A percentile compares a stretch with the other conserved stretches of the same genome.
phyloP scores from a whole-genome alignment of 23 tunicate genomes.

The Ciona savignyi region DNA sequence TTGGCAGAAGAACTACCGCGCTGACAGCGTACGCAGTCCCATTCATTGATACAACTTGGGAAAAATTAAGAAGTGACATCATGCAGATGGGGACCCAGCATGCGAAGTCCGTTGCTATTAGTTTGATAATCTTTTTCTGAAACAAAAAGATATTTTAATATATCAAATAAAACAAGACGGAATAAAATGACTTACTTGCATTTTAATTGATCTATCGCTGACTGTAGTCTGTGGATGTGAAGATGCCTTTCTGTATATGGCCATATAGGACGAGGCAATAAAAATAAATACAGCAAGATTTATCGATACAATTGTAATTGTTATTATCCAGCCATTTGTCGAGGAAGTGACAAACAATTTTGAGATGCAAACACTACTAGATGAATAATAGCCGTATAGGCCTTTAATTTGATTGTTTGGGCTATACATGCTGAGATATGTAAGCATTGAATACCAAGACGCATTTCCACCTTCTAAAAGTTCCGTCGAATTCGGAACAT shows the following conservation, averaged over 20 bases:
- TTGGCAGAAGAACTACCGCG: slow-evolving; percentile 43
- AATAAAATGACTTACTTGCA: no score
- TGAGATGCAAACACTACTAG: slow-evolving; percentile 47
- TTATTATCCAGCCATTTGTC: slow-evolving; percentile 30
- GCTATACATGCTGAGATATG: slow-evolving; percentile 10
- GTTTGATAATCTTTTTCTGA: slow-evolving; percentile 34
- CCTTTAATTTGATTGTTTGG: slow-evolving; percentile 10
- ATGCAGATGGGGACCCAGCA: slow-evolving; percentile 62
- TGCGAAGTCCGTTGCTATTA: slow-evolving; percentile 36
- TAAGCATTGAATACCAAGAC: slow-evolving; percentile 8
- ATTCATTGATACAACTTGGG: background rate
- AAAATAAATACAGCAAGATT: slow-evolving; percentile 32
- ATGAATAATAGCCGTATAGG: slow-evolving; percentile 39
- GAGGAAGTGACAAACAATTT: slow-evolving; percentile 27
- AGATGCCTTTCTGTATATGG: slow-evolving; percentile 27
- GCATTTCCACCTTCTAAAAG: no score
- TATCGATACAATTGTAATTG: slow-evolving; percentile 19
- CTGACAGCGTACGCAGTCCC: slow-evolving; percentile 19
- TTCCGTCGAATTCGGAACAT: slow-evolving; percentile 3
- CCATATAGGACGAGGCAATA: slow-evolving; percentile 19
- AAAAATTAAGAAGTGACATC: slow-evolving; percentile 22
- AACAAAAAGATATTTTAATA: no score
- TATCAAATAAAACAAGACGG: no score
- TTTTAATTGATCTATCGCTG: background rate
- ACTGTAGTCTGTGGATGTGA: background rate